phyloP scores from a whole-genome alignment of 2,113 vertebrate species.

The Oxyura jamaicensis region DNA sequence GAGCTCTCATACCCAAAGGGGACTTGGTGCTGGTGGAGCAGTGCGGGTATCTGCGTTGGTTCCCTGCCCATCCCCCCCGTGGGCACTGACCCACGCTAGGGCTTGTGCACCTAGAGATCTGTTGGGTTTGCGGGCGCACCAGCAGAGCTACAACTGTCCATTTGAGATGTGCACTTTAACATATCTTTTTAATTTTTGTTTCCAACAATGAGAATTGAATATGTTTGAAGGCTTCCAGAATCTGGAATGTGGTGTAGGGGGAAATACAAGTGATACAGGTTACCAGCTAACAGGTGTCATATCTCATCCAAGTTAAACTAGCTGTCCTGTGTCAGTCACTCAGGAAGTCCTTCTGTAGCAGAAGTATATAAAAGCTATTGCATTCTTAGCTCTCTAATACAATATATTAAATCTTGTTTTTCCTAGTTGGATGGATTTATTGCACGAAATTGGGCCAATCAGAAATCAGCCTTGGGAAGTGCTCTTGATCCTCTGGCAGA shows the following conservation, averaged over 20 bases:
- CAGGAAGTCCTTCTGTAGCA: not conserved
- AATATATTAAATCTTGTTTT: constrained; percentile 12
- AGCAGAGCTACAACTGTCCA: fast-evolving
- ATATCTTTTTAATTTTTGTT: no score
- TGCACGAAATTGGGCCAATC: constrained; percentile 94
- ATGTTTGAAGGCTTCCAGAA: not conserved
- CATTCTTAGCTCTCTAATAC: not conserved
- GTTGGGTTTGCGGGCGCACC: not conserved
- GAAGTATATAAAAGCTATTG: fast-evolving
- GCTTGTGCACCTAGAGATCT: no score
- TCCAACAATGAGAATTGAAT: not conserved
- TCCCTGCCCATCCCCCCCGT: not conserved
- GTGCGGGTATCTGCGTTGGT: not conserved
- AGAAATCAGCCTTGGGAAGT: constrained; percentile 96
- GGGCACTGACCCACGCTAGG: not conserved
- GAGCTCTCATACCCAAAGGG: not conserved
- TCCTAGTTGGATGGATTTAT: constrained; percentile 95
- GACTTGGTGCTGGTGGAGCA: not conserved
- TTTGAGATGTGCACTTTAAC: not conserved
- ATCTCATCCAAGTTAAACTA: not conserved
- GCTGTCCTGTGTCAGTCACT: not conserved
- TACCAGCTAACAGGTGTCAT: no score
- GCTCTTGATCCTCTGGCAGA: constrained; percentile 97
- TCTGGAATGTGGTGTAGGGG: not conserved
- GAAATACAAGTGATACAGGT: not conserved